Base-by-base conservation (phyloP, 2,888 invertebrate genomes). In the Heliconius sara region DNA sequence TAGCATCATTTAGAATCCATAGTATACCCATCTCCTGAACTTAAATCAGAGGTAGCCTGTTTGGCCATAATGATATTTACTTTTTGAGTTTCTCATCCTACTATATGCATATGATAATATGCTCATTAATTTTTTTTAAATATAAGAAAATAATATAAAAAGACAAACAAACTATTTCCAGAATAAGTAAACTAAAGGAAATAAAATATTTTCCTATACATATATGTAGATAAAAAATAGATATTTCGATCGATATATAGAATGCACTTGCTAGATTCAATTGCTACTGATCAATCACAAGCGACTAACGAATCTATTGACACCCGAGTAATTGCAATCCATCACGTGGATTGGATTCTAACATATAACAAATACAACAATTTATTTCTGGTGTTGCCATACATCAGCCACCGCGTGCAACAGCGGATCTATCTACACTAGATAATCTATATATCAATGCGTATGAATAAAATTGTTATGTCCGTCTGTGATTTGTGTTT, bases 261-360 rank as follows among this genome's bases (percentile, higher is more conserved):
- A 60, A 39, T 34, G 16, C 39, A 63, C 63, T 63, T 43, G 27
- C 27, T 43, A 63, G 65, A 81, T 81, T 78, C 78, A 80, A 80
- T 79, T 79, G 77, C 70, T 74, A 78, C 78, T 80, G 71, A 78
- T 78, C 80, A 78, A 78, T 79, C 82, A 81, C 79, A 82, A 83
- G 73, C 80, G 82, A 77, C 81, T 82, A 82, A 80, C 83, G 80
- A 81, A 83, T 83, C 76, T 81, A 83, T 82, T 83, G 83, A 83
- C 80, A 82, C 78, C 75, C 57, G 66, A 79, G 80, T 82, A 83
- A 83, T 83, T 79, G 81, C 81, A 83, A 83, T 82, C 83, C 81
- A 81, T 83, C 80, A 81, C 67, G 67, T 73, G 76, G 75, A 81
- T 79, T 83, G 79, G 70, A 80, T 63, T 72, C 81, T 63, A 70